Conservation (phyloP, 2,888 invertebrate species). For the Erebia epiphron region DNA sequence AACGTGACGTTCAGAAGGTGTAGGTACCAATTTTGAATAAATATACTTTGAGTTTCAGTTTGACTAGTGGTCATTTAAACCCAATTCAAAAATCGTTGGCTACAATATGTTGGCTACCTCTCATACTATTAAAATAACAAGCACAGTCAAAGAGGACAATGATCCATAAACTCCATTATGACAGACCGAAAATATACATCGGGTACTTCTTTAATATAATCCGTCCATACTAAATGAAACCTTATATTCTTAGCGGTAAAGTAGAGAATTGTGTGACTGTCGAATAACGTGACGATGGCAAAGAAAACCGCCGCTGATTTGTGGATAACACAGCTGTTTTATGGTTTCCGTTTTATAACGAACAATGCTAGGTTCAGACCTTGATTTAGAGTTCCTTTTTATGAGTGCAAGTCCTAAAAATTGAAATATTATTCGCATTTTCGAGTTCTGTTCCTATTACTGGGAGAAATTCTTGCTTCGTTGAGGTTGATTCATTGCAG, state of each 20-base stretch:
- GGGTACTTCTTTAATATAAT: conserved; percentile 31
- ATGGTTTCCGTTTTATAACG: conserved; percentile 68
- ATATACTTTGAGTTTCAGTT: too few species aligned
- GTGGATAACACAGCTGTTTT: conserved; percentile 70
- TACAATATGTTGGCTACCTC: not conserved
- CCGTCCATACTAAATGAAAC: conserved; percentile 32
- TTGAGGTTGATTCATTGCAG: too few species aligned
- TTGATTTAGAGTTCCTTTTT: conserved; percentile 24
- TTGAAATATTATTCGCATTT: conserved; percentile 5
- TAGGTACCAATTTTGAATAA: too few species aligned
- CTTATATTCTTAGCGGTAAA: conserved; percentile 35
- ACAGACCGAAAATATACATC: conserved; percentile 57
- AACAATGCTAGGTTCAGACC: conserved; percentile 50
- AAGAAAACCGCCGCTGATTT: conserved; percentile 71
- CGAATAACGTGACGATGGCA: conserved; percentile 37
- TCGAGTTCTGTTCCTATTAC: not conserved
- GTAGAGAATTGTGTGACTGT: conserved; percentile 40
- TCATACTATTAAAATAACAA: conserved; percentile 33
- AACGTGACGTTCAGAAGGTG: too few species aligned
- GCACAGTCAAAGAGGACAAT: conserved; percentile 55
- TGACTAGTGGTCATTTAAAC: too few species aligned
- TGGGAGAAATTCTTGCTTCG: not conserved
- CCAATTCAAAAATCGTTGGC: not conserved
- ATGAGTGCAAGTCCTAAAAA: conserved; percentile 19
- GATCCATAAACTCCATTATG: conserved; percentile 65